Percentiles rank a stretch among this genome's conserved stretches.
Conservation (phyloP, 2,888 invertebrate species). For the Dermolepida albohirtum region DNA sequence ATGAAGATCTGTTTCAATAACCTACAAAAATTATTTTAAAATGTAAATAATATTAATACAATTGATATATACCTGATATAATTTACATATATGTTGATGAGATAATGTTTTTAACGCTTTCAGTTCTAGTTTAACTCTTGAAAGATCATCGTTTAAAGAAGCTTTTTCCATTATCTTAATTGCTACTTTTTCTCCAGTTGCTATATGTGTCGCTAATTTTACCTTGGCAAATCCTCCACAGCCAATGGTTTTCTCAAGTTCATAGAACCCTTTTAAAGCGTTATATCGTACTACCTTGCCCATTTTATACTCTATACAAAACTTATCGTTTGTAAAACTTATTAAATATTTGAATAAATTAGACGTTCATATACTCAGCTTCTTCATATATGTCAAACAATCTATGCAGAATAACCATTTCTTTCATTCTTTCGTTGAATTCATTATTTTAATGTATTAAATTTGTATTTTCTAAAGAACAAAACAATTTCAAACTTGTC, state of each 20-base stretch:
- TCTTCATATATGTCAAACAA: no score
- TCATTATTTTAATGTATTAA: neutral
- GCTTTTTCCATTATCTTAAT: constrained; percentile 86
- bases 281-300: constrained; percentile 67
- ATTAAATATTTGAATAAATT: no score
- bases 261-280: constrained; percentile 73
- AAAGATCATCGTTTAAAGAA: constrained; percentile 78
- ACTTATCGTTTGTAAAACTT: no score
- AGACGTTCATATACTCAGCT: no score
- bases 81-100: constrained; percentile 81
- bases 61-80: constrained; percentile 70
- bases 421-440: no score
- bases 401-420: no score
- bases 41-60: neutral
- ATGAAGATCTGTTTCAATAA: constrained; percentile 79
- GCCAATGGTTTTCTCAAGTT: constrained; percentile 77
- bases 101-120: constrained; percentile 77
- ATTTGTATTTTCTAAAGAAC: neutral
- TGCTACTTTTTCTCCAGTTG: constrained; percentile 85
- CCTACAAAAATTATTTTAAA: constrained; percentile 56
- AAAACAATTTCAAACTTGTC: constrained; percentile 10
- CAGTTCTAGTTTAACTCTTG: constrained; percentile 78
- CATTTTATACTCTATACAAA: neutral
- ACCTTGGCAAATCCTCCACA: constrained; percentile 87
- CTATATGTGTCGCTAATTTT: constrained; percentile 79